phyloP scores from a whole-genome alignment of 1,140 invertebrate genomes.

The Lordiphosa collinella region DNA sequence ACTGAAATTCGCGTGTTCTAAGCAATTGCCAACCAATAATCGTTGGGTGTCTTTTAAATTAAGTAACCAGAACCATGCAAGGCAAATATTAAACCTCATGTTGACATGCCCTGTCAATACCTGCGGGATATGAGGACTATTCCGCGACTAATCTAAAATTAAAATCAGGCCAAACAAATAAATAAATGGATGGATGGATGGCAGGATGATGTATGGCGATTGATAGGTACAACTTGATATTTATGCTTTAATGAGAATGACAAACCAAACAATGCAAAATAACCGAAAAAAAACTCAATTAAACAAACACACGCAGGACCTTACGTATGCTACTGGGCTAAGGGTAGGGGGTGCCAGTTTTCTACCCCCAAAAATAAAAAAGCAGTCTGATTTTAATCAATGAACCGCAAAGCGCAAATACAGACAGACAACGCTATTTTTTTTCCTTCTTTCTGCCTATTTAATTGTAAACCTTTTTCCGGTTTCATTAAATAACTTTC shows the following conservation, averaged over 20 bases:
- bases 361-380: constrained; percentile 48
- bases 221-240: constrained; percentile 37
- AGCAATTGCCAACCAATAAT: constrained; percentile 74
- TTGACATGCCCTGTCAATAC: constrained; percentile 52
- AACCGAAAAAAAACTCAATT: constrained; percentile 53
- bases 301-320: constrained; percentile 55
- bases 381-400: constrained; percentile 72
- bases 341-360: constrained; percentile 2
- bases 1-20: constrained; percentile 64
- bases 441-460: too few relatives aligned
- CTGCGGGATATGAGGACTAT: too few relatives aligned
- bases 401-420: constrained; percentile 63
- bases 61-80: constrained; percentile 71
- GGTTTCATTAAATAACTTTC: constrained; percentile 49
- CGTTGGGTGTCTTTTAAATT: constrained; percentile 77
- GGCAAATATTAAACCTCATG: constrained; percentile 47
- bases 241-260: constrained; percentile 56
- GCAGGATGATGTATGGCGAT: constrained; percentile 46
- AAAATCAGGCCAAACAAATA: constrained; percentile 52
- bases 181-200: constrained; percentile 32
- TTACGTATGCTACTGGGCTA: neutral
- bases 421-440: constrained; percentile 23
- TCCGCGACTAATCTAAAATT: constrained; percentile 68
- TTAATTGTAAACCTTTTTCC: constrained; percentile 63
- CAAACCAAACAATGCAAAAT: constrained; percentile 46